Evolutionary conservation across 2,888 invertebrate genomes (phyloP).

Genomic region (Dynastes hyllus): DNA sequence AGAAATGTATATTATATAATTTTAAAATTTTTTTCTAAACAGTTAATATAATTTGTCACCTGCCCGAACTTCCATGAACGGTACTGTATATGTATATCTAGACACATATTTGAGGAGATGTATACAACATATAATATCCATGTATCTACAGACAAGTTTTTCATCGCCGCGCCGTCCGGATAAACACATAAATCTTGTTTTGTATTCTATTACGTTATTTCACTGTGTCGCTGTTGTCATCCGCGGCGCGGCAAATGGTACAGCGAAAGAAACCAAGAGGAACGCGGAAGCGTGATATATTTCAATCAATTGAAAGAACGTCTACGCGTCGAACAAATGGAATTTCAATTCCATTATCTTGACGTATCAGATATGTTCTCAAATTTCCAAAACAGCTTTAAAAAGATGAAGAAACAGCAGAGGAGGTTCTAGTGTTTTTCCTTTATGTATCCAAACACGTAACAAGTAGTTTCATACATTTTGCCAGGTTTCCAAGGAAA

Average conservation of each 20-base stretch:
- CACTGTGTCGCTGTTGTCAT: slow-evolving; percentile 4
- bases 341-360: slow-evolving; percentile 45
- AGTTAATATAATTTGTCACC: too few relatives aligned
- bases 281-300: slow-evolving; percentile 21
- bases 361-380: slow-evolving; percentile 35
- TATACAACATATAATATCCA: neutral
- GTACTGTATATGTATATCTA: too few relatives aligned
- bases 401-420: neutral
- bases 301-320: slow-evolving; percentile 30
- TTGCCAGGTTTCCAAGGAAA: neutral
- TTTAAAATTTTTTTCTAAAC: too few relatives aligned
- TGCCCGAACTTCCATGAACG: too few relatives aligned
- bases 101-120: neutral
- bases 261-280: neutral
- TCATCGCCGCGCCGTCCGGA: neutral
- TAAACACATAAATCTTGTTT: slow-evolving; percentile 33
- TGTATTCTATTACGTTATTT: slow-evolving; percentile 35
- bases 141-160: slow-evolving; percentile 10
- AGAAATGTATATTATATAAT: too few relatives aligned
- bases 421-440: slow-evolving; percentile 3
- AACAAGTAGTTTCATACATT: neutral
- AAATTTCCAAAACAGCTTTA: slow-evolving; percentile 31
- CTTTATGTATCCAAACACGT: slow-evolving; percentile 1
- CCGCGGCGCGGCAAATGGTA: neutral
- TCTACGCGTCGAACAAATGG: slow-evolving; percentile 40